Base-by-base conservation (phyloP, 2,113 vertebrate genomes). In the Tringa solitaria region DNA sequence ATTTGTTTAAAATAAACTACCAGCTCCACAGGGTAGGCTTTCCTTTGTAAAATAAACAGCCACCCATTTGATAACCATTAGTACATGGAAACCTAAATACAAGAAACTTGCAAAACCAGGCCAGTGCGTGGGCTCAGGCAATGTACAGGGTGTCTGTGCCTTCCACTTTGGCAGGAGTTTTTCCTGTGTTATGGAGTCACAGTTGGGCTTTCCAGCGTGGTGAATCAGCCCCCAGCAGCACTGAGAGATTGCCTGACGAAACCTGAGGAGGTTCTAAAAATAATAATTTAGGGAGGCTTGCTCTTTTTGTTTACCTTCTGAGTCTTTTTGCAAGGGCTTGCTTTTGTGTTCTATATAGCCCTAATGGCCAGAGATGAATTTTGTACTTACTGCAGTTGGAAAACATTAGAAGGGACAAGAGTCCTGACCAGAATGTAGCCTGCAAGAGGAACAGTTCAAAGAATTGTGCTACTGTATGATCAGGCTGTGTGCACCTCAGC, bases 1-100 rank as follows among this genome's bases (percentile, higher is more conserved):
- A 68, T 95, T 97, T 97, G 89, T 97, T 97, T 97, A 95, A 98
- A 97, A 91, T 93, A 76, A 95, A 93, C 41, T 82, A 85, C 10
- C 30, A 90, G 46, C 50, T 97, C 76, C 68, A 51, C 13, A 23
- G 91, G 43, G 41, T 78, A 93, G 92, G 41, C 53, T 94, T 96
- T 91, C 68, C 89, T 77, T 92, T 91, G 35, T 77, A 92, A 98
- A 96, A 97, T 95, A 98, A 98, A 95, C 89, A 97, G 74, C 72
- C 56, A 39, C 92, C 73, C 70, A 68, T 96, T 97, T 96, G 90
- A 97, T 96, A 95, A 88, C 68, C 63, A 50, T 96, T 80, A 95
- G 50, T 46, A 53, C 20, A 18, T 22, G 87, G 88, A 84, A 89
- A 45, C 83, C 91, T 68, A 83, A 92, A 93, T n/a, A 89, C 5